Evolutionary conservation across 2,888 invertebrate genomes (phyloP).

Genomic region (Xylota sylvarum): DNA sequence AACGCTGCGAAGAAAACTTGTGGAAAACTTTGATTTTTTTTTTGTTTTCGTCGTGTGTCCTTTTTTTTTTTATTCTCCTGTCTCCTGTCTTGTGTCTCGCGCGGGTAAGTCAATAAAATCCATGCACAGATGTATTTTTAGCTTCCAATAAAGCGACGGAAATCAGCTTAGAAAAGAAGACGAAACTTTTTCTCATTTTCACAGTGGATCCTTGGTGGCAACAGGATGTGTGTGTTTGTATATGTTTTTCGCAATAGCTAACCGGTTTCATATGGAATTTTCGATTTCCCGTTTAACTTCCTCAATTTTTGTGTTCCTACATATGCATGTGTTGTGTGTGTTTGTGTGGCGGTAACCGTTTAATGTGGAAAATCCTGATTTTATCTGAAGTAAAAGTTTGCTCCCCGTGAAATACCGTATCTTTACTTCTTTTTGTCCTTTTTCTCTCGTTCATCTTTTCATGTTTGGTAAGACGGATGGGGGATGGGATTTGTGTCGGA

Average conservation of each 20-base stretch:
- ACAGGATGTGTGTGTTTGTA: constrained; percentile 17
- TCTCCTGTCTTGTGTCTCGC: neutral
- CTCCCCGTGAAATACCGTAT: constrained; percentile 48
- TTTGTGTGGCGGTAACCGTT: constrained; percentile 49
- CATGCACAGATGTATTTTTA: constrained; percentile 31
- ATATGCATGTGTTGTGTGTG: constrained; percentile 5
- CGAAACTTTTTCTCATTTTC: constrained; percentile 40
- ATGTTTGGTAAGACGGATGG: constrained; percentile 6
- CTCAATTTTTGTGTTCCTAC: constrained; percentile 51
- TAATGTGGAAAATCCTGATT: constrained; percentile 71
- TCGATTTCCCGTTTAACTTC: constrained; percentile 74
- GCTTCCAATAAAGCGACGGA: constrained; percentile 58
- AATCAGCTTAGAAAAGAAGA: constrained; percentile 53
- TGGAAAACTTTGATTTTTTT: constrained; percentile 33
- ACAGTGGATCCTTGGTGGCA: neutral
- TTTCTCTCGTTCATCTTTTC: constrained; percentile 47
- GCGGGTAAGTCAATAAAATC: constrained; percentile 59
- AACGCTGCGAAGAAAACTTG: neutral
- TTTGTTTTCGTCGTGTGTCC: neutral
- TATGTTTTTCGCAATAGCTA: neutral
- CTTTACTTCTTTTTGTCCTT: constrained; percentile 18
- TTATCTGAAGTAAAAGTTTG: constrained; percentile 62
- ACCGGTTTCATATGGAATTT: constrained; percentile 62
- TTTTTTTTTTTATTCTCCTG: neutral
- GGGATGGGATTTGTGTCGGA: constrained; percentile 54